Evolutionary conservation across 2,113 vertebrate genomes (phyloP), one percentile per base, ranked within the genome.

Genomic region (Ammodytes marinus): DNA sequence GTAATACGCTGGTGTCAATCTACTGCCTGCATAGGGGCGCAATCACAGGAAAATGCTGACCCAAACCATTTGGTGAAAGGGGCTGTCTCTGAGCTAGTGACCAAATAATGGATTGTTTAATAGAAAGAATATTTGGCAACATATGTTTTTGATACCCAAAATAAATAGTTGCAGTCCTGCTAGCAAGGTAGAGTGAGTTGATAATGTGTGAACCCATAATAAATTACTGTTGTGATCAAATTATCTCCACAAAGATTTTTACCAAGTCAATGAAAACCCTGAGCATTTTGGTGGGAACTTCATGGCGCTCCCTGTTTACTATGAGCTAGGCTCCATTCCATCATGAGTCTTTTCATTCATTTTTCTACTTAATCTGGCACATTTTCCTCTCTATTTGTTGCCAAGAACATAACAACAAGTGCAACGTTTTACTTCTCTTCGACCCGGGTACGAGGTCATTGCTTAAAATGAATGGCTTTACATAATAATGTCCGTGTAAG

Each of bases 1-100:
- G 65, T 82, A 86, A 90, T 88, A 86, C 69, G 64, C 65, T 40
- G 59, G 64, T 77, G 87, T 90, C 91, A 86, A 74, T 82, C 80
- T 63, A 66, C 69, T 58, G 87, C 52, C 58, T 82, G 63, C 82
- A 74, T 77, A 74, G 27, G 27, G 27, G 77, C 68, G 67, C 68
- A 79, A 64, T 39, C 40, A 42, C 55, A 63, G 83, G 42, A 60
- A 76, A 86, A 79, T 54, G 65, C 43, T 82, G 46, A 45, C 42
- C 37, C 13, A 35, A 67, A 53, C 57, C 73, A 74, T 57, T 70
- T 58, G 49, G 19, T 84, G 74, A 82, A 67, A 60, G 71, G 79
- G 46, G 14, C 61, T 70, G 5, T 61, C 19, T 57, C 19, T 57
- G 59, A 59, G 59, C 39, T 6, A 4, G 54, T 52, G 52, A 67